Evolutionary conservation across 2,888 invertebrate species (phyloP), one percentile per base, ranked within the genome.

Genomic region (Eremobia ochroleuca): DNA sequence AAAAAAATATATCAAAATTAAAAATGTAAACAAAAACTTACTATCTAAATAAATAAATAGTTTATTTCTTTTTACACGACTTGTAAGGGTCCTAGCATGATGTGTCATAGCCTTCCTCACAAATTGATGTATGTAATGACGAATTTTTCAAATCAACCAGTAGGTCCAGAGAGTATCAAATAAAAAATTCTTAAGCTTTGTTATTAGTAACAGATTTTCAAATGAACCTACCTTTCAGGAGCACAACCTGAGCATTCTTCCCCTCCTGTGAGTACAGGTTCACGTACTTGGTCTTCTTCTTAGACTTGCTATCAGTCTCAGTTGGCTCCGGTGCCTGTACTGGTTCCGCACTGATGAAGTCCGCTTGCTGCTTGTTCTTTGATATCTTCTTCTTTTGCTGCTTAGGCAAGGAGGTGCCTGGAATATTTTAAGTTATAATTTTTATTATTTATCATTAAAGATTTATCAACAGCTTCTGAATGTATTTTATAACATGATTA

Each of bases 211-310:
- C 2, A 31, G 1, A 4, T 40, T 59, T 46, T 46, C 2, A 31
- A 52, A 59, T 15, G 4, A 58, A 37, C 43, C 4, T 79, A 96
- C 96, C 96, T 93, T 97, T 97, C 0, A 97, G 85, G 76, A 97
- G 84, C 18, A 97, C 94, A n/a, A 97, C 96, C 85, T 97, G 97
- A 11, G 97, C 97, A 86, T 96, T 93, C 72, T 97, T 97, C 13
- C 98, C 98, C 89, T 98, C 98, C 87, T 97, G 97, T 0, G 98
- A 97, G 92, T 98, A 98, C 69, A 99, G 93, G 90, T 98, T 98
- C 0, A 98, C 97, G 95, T 97, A 98, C 93, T 98, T 98, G 0
- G 97, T 96, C 89, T 98, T 98, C 92, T 98, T 98, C 89, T 97
- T 97, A 6, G 93, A 85, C 82, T 95, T 95, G n/a, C 84, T 49